Conservation (phyloP, 2,113 vertebrate species). For the Haemorhous mexicanus region DNA sequence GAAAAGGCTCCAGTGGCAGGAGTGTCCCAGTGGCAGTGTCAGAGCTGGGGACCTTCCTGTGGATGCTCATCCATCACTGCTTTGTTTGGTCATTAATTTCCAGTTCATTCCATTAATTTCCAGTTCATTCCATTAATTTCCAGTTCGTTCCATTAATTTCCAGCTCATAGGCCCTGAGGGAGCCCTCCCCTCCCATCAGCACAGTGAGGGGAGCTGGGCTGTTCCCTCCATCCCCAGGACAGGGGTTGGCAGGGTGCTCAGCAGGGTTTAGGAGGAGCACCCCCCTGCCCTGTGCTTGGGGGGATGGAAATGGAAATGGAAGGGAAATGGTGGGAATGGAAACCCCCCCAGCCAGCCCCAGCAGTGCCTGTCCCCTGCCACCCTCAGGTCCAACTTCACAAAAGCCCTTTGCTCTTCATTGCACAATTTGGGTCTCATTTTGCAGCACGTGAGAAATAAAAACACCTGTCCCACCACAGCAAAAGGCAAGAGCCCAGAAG, state of each 20-base stretch:
- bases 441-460: rapidly evolving
- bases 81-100: rapidly evolving
- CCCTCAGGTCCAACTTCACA: not conserved
- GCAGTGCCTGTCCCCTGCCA: not conserved
- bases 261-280: not conserved
- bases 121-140: too few relatives aligned
- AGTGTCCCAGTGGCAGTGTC: not conserved
- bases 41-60: rapidly evolving
- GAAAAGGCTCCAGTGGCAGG: not conserved
- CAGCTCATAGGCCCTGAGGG: rapidly evolving
- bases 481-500: not conserved
- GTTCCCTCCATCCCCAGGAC: not conserved
- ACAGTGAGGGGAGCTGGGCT: rapidly evolving
- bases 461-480: not conserved
- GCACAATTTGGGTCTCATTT: not conserved
- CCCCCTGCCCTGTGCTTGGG: not conserved
- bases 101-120: too few relatives aligned
- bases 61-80: rapidly evolving
- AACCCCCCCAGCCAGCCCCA: too few relatives aligned
- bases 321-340: too few relatives aligned
- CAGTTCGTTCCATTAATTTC: too few relatives aligned
- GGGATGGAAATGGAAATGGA: too few relatives aligned
- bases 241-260: rapidly evolving
- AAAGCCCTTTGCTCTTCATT: not conserved
- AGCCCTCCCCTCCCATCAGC: not conserved